Evolutionary conservation across 2,113 vertebrate genomes (phyloP).

Genomic region (Ochotona princeps): DNA sequence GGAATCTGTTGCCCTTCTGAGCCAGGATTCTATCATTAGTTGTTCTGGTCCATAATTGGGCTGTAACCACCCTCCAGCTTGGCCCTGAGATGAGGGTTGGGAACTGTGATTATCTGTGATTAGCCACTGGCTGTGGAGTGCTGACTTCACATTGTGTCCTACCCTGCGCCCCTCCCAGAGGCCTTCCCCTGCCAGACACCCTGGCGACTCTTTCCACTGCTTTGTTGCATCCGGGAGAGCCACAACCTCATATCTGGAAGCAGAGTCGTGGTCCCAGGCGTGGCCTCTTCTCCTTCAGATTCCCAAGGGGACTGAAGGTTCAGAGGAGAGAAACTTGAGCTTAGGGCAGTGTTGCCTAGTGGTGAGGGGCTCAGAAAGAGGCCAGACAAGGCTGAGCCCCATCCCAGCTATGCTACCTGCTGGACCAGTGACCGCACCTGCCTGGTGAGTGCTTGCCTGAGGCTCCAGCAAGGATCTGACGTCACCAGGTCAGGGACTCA

Average conservation of each 20-base stretch:
- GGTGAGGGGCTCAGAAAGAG: background rate
- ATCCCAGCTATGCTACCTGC: too few relatives aligned
- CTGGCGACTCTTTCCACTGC: background rate
- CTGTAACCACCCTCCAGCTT: conserved; percentile 39
- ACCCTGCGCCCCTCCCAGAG: background rate
- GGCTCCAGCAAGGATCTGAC: accelerated
- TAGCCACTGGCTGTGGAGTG: conserved; percentile 26
- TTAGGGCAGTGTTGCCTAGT: background rate
- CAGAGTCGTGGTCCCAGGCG: background rate
- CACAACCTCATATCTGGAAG: background rate
- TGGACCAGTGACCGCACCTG: background rate
- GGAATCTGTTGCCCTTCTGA: background rate
- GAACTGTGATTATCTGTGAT: conserved; percentile 60
- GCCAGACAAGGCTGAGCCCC: background rate
- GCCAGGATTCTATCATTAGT: conserved; percentile 55
- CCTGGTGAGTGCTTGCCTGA: too few relatives aligned
- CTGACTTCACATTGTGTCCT: background rate
- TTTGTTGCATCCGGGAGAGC: background rate
- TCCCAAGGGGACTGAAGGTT: background rate
- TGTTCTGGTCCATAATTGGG: conserved; percentile 69
- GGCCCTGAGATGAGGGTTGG: background rate
- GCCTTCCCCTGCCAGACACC: background rate
- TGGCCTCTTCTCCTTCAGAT: background rate
- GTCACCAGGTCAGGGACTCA: background rate
- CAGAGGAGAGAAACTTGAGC: background rate